These are phyloP conservation scores for Diacarnus erythraeanus DNA, from an alignment of 37 sponge, comb jelly and placozoan genomes.

Conservation along the genomic window DNA sequence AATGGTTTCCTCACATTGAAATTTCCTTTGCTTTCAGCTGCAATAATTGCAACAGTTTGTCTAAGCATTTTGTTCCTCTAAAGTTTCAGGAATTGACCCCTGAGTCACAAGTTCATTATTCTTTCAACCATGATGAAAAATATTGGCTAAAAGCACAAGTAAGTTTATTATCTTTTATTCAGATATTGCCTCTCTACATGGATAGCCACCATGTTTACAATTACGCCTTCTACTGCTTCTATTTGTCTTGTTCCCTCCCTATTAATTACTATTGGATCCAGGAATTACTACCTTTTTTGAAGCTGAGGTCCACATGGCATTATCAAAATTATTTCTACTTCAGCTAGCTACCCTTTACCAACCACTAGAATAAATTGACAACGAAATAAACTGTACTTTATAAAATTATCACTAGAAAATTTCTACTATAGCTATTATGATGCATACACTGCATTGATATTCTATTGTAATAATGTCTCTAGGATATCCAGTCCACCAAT, in stretches of 20 bases:
- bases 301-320: too few species aligned
- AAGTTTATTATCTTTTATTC: background rate
- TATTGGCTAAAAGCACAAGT: slow-evolving; percentile 6
- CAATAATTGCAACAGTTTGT: background rate
- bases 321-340: too few species aligned
- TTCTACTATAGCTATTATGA: background rate
- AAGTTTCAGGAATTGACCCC: background rate
- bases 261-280: too few species aligned
- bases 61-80: background rate
- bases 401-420: background rate
- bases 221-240: too few species aligned
- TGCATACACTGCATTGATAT: background rate
- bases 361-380: too few species aligned
- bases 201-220: too few species aligned
- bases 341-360: too few species aligned
- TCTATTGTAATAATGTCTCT: background rate
- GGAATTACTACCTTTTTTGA: too few species aligned
- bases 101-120: background rate
- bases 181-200: background rate
- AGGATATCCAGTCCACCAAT: background rate
- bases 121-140: background rate
- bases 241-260: too few species aligned
- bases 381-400: too few species aligned
- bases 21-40: slow-evolving; percentile 7
- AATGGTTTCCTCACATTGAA: slow-evolving; percentile 32